phyloP scores from a whole-genome alignment of 1,140 invertebrate species.

The Drosophila arizonae region DNA sequence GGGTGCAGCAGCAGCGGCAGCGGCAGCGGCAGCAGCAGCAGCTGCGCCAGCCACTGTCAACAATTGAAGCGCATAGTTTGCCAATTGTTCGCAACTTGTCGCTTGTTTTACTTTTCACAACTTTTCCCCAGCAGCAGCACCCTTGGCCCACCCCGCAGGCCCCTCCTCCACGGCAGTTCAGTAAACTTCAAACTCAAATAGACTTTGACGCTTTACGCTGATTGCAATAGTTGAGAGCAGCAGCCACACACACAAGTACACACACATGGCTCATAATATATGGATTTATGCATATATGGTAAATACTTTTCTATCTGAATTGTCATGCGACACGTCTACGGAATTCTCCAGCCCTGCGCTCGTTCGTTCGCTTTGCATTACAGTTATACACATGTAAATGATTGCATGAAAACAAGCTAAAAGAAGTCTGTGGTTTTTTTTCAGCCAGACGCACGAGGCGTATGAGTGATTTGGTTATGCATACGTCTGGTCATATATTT shows the following conservation, averaged over 20 bases:
- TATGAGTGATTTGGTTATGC: conserved; percentile 10
- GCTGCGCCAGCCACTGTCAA: conserved; percentile 39
- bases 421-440: conserved; percentile 5
- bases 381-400: conserved; percentile 22
- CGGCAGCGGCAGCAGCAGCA: neutral
- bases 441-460: neutral
- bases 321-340: conserved; percentile 16
- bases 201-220: conserved; percentile 78
- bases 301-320: conserved; percentile 46
- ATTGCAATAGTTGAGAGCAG: conserved; percentile 67
- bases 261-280: conserved; percentile 34
- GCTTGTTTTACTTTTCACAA: conserved; percentile 73
- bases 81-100: conserved; percentile 66
- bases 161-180: neutral
- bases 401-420: conserved; percentile 2
- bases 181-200: conserved; percentile 67
- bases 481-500: neutral
- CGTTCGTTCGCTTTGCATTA: conserved; percentile 6
- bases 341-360: too few species aligned
- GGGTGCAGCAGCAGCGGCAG: neutral
- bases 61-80: conserved; percentile 78
- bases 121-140: conserved; percentile 48
- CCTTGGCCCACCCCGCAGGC: neutral
- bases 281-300: conserved; percentile 50
- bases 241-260: conserved; percentile 13